Percentiles rank a stretch among this genome's conserved stretches.
Evolutionary conservation across 1,140 invertebrate genomes (phyloP).

Genomic region (Periplaneta americana): DNA sequence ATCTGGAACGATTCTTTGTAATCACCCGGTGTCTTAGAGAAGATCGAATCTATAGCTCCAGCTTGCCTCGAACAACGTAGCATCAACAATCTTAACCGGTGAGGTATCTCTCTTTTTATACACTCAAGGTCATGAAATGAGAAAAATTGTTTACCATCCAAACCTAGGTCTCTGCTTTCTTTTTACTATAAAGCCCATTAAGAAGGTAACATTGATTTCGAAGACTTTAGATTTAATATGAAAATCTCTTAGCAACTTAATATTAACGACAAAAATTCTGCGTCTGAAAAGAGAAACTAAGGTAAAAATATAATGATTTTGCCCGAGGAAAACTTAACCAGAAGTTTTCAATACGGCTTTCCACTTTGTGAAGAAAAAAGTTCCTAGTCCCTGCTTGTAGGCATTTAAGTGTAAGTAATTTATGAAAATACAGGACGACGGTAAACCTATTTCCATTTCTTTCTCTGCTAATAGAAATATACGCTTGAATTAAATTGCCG

Average conservation of each 20-base stretch:
- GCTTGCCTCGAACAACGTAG: neutral
- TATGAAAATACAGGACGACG: too few relatives aligned
- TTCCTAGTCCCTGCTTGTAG: neutral
- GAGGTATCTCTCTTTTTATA: neutral
- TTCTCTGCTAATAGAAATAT: neutral
- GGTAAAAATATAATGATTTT: neutral
- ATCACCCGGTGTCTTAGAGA: neutral
- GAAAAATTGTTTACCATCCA: neutral
- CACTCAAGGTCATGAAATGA: too few relatives aligned
- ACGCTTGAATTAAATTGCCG: neutral
- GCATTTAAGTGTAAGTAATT: neutral
- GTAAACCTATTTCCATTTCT: neutral
- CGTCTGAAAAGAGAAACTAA: neutral
- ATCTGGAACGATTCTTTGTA: neutral
- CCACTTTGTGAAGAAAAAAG: neutral
- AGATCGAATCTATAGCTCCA: neutral
- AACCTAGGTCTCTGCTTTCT: neutral
- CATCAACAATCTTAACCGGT: too few relatives aligned
- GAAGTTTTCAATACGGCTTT: neutral
- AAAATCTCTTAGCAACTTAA: neutral
- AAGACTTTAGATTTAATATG: neutral
- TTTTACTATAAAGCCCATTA: neutral
- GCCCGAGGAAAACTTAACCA: neutral
- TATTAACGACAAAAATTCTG: neutral
- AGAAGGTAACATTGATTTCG: neutral